phyloP scores from a whole-genome alignment of 2,888 invertebrate genomes.

The Hybos culiciformis region DNA sequence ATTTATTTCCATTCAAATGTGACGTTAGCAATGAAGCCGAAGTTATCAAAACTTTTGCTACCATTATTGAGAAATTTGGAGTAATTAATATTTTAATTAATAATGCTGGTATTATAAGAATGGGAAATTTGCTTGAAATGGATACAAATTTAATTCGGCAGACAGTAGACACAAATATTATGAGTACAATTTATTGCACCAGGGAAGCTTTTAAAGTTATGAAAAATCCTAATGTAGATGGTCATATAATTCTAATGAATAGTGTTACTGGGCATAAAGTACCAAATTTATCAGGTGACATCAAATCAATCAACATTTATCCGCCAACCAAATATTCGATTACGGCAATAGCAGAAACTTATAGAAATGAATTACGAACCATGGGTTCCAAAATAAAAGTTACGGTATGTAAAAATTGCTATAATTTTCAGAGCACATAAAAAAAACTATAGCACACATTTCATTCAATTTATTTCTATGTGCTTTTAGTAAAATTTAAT shows the following conservation, averaged over 20 bases:
- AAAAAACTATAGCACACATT: background rate
- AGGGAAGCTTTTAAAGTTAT: conserved; percentile 36
- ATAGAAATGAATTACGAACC: conserved; percentile 28
- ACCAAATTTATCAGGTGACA: conserved; percentile 10
- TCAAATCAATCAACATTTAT: conserved; percentile 22
- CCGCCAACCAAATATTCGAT: conserved; percentile 27
- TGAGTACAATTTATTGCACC: conserved; percentile 36
- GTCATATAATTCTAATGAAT: conserved; percentile 37
- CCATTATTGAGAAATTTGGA: conserved; percentile 38
- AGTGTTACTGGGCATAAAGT: conserved; percentile 27
- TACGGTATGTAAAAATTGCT: conserved; percentile 25
- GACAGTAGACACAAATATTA: conserved; percentile 37
- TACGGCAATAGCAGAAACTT: conserved; percentile 26
- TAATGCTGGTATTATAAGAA: conserved; percentile 40
- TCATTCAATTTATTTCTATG: background rate
- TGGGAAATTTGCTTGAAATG: conserved; percentile 25
- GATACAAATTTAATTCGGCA: conserved; percentile 20
- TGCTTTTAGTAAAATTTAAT: background rate
- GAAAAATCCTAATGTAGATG: conserved; percentile 28
- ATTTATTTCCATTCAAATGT: conserved; percentile 26
- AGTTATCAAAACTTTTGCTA: conserved; percentile 39
- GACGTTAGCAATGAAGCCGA: conserved; percentile 42
- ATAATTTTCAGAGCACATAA: background rate
- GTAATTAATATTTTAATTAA: conserved; percentile 46
- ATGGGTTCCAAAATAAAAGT: conserved; percentile 22